Evolutionary conservation across 2,888 invertebrate genomes (phyloP).

Genomic region (Hydraecia micacea): DNA sequence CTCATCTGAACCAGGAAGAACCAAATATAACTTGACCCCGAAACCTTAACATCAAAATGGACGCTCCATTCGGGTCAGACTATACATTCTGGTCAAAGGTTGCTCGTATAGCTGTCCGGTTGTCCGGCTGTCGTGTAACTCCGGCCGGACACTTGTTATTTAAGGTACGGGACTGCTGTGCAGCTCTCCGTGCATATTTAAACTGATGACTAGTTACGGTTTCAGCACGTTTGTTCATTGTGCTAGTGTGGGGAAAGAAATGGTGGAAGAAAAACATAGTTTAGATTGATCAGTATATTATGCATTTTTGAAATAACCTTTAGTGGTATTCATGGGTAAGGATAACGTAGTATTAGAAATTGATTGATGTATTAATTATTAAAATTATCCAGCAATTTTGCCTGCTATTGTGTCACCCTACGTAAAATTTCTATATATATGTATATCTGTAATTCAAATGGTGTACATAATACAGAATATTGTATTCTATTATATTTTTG

Average conservation of each 20-base stretch:
- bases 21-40: conserved; percentile 33
- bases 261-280: too few relatives aligned
- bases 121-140: conserved; percentile 50
- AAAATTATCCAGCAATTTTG: background rate
- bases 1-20: background rate
- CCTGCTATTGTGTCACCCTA: too few relatives aligned
- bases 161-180: conserved; percentile 15
- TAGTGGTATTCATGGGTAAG: background rate
- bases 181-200: conserved; percentile 46
- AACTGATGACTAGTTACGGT: conserved; percentile 39
- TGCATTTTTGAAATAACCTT: background rate
- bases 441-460: background rate
- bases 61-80: conserved; percentile 30
- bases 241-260: background rate
- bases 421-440: background rate
- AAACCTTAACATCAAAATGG: conserved; percentile 44
- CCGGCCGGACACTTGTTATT: conserved; percentile 56
- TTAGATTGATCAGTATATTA: background rate
- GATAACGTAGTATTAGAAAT: background rate
- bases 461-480: background rate
- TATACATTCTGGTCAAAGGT: conserved; percentile 56
- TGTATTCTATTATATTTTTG: background rate
- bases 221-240: conserved; percentile 6
- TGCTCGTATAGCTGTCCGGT: conserved; percentile 55
- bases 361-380: background rate